Percentiles rank a stretch among this genome's conserved stretches.
These are phyloP conservation scores for Drosophila hydei DNA, from an alignment of 1,140 invertebrate species.

Conservation along the genomic window DNA sequence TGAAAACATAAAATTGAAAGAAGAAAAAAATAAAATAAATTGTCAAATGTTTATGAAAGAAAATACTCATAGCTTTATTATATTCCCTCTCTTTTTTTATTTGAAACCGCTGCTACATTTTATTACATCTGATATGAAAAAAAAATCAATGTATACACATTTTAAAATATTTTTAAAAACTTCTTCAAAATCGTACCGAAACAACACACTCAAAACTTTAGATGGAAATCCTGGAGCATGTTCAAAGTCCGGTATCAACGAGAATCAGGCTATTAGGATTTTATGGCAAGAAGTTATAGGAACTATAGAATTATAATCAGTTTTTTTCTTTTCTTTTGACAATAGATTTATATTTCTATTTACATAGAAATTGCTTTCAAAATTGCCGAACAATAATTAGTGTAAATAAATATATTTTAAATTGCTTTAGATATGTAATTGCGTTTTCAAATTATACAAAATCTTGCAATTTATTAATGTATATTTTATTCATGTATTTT, in stretches of 20 bases:
- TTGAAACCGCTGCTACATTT: conserved; percentile 56
- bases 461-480: not conserved
- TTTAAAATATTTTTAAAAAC: conserved; percentile 33
- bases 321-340: conserved; percentile 37
- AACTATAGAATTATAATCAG: conserved; percentile 26
- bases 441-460: conserved; percentile 30
- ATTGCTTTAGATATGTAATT: conserved; percentile 27
- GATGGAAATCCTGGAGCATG: conserved; percentile 84
- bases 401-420: conserved; percentile 63
- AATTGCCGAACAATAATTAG: conserved; percentile 55
- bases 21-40: not conserved
- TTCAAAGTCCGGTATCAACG: conserved; percentile 83
- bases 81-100: conserved; percentile 62
- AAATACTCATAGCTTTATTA: conserved; percentile 62
- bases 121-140: conserved; percentile 26
- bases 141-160: conserved; percentile 37
- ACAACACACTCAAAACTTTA: conserved; percentile 42
- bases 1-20: conserved; percentile 17
- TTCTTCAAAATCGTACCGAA: conserved; percentile 36
- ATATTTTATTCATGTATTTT: conserved; percentile 23
- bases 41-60: conserved; percentile 24
- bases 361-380: conserved; percentile 36
- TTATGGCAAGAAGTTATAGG: conserved; percentile 81
- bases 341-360: conserved; percentile 20
- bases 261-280: conserved; percentile 83